These are phyloP conservation scores for Agelas oroides DNA, from an alignment of 37 sponge, comb jelly and placozoan species.

Conservation along the genomic window DNA sequence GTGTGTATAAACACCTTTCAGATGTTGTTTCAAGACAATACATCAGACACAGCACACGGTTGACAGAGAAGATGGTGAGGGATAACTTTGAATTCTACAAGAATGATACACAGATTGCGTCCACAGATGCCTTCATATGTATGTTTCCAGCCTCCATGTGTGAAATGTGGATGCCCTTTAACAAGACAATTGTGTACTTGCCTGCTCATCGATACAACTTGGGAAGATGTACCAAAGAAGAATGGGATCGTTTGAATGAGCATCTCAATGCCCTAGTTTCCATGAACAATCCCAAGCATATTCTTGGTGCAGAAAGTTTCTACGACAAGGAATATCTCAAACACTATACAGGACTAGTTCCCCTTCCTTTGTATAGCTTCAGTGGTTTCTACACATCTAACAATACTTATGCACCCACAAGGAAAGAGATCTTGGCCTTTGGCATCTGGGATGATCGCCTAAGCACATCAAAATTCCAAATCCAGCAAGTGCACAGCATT, in stretches of 20 bases:
- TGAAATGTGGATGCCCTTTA: conserved; percentile 70
- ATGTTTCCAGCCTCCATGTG: conserved; percentile 42
- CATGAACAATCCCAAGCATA: conserved; percentile 29
- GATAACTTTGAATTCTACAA: conserved; percentile 54
- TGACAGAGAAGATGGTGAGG: conserved; percentile 42
- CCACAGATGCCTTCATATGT: conserved; percentile 48
- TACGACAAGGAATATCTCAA: conserved; percentile 61
- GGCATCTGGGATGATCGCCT: no score
- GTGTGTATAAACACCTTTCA: conserved; percentile 23
- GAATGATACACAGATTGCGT: conserved; percentile 8
- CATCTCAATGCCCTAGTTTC: conserved; percentile 44
- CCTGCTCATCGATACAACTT: conserved; percentile 66
- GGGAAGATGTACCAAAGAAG: conserved; percentile 33
- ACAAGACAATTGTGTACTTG: conserved; percentile 32
- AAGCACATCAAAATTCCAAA: not conserved
- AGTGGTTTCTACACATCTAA: conserved; percentile 20
- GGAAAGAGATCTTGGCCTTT: conserved; percentile 30
- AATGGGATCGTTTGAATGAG: conserved; percentile 38
- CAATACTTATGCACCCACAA: conserved; percentile 26
- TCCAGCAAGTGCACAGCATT: not conserved
- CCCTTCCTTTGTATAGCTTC: conserved; percentile 34
- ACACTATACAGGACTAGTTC: conserved; percentile 50
- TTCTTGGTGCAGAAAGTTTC: conserved; percentile 25
- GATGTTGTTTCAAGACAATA: not conserved
- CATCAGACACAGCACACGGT: not conserved